A percentile compares a stretch with the other conserved stretches of the same genome.
Conservation (phyloP, 1,140 invertebrate species). For the Diplogasteroides magnus region DNA sequence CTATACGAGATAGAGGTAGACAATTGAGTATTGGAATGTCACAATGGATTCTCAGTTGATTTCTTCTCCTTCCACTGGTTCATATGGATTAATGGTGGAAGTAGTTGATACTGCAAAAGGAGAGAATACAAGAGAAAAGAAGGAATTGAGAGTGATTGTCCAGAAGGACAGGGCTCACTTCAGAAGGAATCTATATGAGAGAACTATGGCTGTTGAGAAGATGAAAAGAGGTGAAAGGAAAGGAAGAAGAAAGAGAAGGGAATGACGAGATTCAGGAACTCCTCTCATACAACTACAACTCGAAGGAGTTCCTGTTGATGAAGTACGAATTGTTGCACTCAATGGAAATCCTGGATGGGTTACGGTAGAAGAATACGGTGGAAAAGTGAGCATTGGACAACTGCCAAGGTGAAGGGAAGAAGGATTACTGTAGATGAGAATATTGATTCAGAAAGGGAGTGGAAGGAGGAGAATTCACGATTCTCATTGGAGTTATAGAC, state of each 20-base stretch:
- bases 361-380: slow-evolving; percentile 25
- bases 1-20: slow-evolving; percentile 22
- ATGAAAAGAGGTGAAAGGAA: slow-evolving; percentile 9
- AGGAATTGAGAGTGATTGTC: not conserved
- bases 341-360: slow-evolving; percentile 26
- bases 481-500: slow-evolving; percentile 13
- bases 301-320: slow-evolving; percentile 26
- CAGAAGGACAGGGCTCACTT: not conserved
- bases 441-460: slow-evolving; percentile 1
- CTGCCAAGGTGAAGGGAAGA: slow-evolving; percentile 7
- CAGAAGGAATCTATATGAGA: slow-evolving; percentile 2
- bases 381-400: slow-evolving; percentile 13
- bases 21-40: too few relatives aligned
- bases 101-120: not conserved
- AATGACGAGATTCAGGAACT: not conserved
- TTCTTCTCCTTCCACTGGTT: not conserved
- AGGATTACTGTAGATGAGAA: not conserved
- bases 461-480: slow-evolving; percentile 1
- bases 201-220: slow-evolving; percentile 16
- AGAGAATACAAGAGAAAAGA: not conserved
- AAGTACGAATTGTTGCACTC: slow-evolving; percentile 19
- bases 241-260: not conserved
- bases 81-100: not conserved
- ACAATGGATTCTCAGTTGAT: not conserved
- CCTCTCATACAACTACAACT: slow-evolving; percentile 13